Evolutionary conservation across 2,113 vertebrate species (phyloP).

Genomic region (Myotis brandtii): DNA sequence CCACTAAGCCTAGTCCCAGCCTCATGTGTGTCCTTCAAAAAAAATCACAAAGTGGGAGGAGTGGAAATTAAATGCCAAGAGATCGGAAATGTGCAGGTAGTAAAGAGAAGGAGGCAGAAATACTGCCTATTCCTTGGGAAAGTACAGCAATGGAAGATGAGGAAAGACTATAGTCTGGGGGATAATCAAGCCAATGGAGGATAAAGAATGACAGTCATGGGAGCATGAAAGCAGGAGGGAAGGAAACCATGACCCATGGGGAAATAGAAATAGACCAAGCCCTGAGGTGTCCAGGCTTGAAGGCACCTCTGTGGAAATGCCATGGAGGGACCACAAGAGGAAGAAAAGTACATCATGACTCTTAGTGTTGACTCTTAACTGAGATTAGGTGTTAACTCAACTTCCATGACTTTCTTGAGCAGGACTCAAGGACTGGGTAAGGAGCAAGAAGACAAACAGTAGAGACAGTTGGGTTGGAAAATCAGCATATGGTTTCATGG

Average conservation of each 20-base stretch:
- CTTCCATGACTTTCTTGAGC: neutral
- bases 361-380: neutral
- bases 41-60: slow-evolving; percentile 26
- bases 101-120: neutral
- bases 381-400: neutral
- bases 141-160: neutral
- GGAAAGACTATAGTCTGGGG: too few species aligned
- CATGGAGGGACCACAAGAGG: neutral
- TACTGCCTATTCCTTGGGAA: neutral
- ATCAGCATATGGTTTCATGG: neutral
- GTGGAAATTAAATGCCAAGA: neutral
- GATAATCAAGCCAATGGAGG: neutral
- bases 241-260: neutral
- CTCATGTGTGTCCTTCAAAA: neutral
- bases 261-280: neutral
- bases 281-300: neutral
- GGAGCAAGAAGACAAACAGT: neutral
- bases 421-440: neutral
- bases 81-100: neutral
- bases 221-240: neutral
- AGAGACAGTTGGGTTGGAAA: neutral
- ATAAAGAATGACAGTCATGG: neutral
- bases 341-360: neutral
- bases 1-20: neutral
- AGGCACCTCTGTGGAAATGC: neutral